A percentile compares a stretch with the other conserved stretches of the same genome.
phyloP scores from a whole-genome alignment of 2,888 invertebrate species.

The Emesis castigata region DNA sequence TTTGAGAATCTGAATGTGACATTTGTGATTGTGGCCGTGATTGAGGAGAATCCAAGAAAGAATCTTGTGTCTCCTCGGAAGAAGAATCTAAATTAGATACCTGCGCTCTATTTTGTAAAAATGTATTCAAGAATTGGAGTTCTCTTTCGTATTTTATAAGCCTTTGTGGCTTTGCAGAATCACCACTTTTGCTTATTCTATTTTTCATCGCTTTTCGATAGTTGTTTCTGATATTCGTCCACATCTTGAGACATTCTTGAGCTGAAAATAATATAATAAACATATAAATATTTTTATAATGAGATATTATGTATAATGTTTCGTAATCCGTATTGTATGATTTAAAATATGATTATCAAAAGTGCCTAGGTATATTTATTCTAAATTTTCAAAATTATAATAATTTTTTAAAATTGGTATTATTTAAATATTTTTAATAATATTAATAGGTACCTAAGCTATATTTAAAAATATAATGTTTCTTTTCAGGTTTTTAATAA shows the following conservation, averaged over 20 bases:
- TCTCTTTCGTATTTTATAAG: slow-evolving; percentile 40
- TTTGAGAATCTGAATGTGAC: slow-evolving; percentile 55
- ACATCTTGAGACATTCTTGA: slow-evolving; percentile 56
- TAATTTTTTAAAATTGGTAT: slow-evolving; percentile 47
- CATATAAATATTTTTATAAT: slow-evolving; percentile 40
- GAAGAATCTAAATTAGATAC: slow-evolving; percentile 60
- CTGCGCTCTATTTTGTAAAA: slow-evolving; percentile 58
- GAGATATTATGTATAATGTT: no score
- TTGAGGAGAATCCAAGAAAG: slow-evolving; percentile 53
- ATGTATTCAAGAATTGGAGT: slow-evolving; percentile 54
- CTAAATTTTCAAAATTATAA: no score
- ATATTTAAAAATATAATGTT: slow-evolving; percentile 55
- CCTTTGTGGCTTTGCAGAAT: slow-evolving; percentile 41
- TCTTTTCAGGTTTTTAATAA: slow-evolving; percentile 50
- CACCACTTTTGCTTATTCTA: slow-evolving; percentile 48
- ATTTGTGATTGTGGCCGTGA: slow-evolving; percentile 54
- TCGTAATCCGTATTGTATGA: no score
- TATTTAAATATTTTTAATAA: slow-evolving; percentile 44
- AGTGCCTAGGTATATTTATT: no score
- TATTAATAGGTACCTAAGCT: slow-evolving; percentile 54
- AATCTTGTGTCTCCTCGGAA: slow-evolving; percentile 60
- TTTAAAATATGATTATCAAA: no score
- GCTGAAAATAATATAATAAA: slow-evolving; percentile 57
- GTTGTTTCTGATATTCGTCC: slow-evolving; percentile 52
- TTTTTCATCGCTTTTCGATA: slow-evolving; percentile 57